Evolutionary conservation across 2,113 vertebrate species (phyloP).

Genomic region (Ceyx margarethae): DNA sequence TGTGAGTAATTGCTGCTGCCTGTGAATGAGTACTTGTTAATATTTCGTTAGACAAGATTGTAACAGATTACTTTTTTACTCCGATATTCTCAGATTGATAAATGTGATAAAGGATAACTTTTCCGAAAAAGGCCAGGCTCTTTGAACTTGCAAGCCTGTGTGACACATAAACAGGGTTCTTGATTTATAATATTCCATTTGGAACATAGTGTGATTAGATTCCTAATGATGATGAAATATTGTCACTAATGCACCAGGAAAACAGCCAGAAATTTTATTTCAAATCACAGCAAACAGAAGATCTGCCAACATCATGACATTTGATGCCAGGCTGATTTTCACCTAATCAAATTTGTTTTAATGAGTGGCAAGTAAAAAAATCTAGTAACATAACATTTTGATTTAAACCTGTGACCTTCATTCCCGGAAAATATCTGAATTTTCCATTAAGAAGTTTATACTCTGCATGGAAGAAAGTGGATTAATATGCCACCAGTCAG

Average conservation of each 20-base stretch:
- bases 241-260: neutral
- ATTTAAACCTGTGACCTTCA: neutral
- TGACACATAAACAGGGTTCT: constrained; percentile 16
- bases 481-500: neutral
- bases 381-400: neutral
- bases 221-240: constrained; percentile 6
- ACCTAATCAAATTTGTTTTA: neutral
- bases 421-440: neutral
- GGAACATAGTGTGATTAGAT: neutral
- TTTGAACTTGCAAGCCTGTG: neutral
- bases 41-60: constrained; percentile 31
- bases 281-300: neutral
- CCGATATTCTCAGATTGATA: constrained; percentile 12
- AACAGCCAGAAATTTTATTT: neutral
- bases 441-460: constrained; percentile 7
- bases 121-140: neutral
- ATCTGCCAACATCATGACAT: neutral
- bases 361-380: neutral
- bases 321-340: constrained; percentile 16
- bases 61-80: constrained; percentile 35
- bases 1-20: constrained; percentile 20
- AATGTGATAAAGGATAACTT: constrained; percentile 20
- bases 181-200: neutral
- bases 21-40: neutral
- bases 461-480: neutral